A percentile compares a stretch with the other conserved stretches of the same genome.
These are phyloP conservation scores for Piprites chloris DNA, from an alignment of 2,113 vertebrate species.

Conservation along the genomic window DNA sequence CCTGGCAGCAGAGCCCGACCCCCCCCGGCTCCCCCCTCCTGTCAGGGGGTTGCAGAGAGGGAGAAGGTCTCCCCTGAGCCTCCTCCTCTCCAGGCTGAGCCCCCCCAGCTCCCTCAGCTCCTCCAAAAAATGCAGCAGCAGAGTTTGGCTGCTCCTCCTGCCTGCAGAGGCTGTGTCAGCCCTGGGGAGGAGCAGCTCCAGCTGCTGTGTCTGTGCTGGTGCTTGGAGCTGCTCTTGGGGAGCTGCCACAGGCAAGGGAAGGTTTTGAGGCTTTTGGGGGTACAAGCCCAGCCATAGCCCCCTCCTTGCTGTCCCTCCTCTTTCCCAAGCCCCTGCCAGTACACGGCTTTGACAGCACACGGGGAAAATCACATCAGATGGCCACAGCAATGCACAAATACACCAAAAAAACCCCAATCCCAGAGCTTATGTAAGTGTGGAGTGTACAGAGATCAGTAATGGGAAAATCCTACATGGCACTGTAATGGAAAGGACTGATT, in stretches of 20 bases:
- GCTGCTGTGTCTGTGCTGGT: accelerated
- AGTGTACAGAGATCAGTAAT: accelerated
- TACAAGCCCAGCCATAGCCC: background rate
- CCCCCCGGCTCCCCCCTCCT: too few relatives aligned
- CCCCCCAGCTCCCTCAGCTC: too few relatives aligned
- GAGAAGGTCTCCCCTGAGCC: too few relatives aligned
- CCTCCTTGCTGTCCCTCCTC: accelerated
- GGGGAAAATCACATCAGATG: accelerated
- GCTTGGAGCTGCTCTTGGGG: background rate
- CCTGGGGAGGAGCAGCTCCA: background rate
- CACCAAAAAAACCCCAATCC: accelerated
- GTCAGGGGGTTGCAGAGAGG: too few relatives aligned
- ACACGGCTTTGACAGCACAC: background rate
- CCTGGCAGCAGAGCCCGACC: too few relatives aligned
- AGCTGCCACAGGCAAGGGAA: background rate
- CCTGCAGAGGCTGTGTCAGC: background rate
- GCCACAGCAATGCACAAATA: accelerated
- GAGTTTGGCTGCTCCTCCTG: background rate
- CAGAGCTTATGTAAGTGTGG: background rate
- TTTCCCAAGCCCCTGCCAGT: background rate
- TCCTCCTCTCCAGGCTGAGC: too few relatives aligned
- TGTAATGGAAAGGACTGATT: background rate
- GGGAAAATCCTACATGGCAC: background rate
- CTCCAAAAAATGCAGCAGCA: background rate
- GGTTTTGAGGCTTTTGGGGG: background rate